Evolutionary conservation across 2,797 vertebrate species (phyloP).

Genomic region (Galago senegalensis): DNA sequence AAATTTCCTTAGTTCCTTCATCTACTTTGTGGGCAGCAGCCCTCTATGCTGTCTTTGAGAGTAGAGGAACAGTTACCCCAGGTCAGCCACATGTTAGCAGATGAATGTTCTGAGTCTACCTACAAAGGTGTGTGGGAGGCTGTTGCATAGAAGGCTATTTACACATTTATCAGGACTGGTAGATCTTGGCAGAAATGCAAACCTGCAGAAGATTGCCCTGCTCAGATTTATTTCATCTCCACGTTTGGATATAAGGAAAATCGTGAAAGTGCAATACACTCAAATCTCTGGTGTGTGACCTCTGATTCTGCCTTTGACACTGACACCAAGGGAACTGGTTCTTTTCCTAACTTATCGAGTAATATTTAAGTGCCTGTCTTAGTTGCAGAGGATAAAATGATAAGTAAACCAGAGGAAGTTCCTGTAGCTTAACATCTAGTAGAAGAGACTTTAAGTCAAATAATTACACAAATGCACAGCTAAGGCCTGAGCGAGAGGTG

Average conservation of each 20-base stretch:
- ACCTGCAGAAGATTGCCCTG: background rate
- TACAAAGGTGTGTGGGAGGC: background rate
- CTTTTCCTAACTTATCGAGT: background rate
- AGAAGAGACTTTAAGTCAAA: background rate
- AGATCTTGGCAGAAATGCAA: background rate
- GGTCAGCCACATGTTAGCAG: background rate
- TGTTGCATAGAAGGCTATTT: background rate
- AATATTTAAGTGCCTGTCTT: background rate
- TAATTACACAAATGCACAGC: background rate
- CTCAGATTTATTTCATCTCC: background rate
- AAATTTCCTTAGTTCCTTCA: too few relatives aligned
- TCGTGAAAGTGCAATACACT: background rate
- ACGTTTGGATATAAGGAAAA: background rate
- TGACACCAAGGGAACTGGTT: background rate
- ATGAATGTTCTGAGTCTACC: background rate
- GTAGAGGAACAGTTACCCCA: background rate
- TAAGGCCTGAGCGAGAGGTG: background rate
- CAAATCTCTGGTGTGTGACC: background rate
- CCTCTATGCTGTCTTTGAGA: background rate
- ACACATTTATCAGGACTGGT: background rate
- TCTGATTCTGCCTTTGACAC: background rate
- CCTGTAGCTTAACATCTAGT: background rate
- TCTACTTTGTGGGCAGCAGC: background rate
- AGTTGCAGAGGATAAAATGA: background rate
- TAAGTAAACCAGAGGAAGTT: background rate